These are phyloP conservation scores for Phymorhynchus buccinoides DNA, from an alignment of 1,140 invertebrate genomes.

Conservation along the genomic window DNA sequence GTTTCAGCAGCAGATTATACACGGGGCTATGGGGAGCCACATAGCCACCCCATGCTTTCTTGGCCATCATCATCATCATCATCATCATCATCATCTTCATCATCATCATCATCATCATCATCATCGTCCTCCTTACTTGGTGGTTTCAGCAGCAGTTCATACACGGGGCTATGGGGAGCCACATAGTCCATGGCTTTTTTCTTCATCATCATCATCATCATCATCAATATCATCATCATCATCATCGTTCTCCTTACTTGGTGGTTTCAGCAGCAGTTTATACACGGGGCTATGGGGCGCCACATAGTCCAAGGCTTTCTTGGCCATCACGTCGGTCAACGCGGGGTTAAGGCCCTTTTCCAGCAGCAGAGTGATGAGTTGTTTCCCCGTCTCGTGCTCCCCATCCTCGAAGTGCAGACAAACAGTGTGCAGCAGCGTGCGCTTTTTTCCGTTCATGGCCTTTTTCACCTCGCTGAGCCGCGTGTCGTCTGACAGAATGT, in stretches of 20 bases:
- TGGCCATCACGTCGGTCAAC: conserved; percentile 32
- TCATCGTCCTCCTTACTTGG: too few species aligned
- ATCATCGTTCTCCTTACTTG: background rate
- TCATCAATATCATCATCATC: too few species aligned
- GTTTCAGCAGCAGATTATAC: too few species aligned
- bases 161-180: too few species aligned
- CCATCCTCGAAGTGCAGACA: conserved; percentile 30
- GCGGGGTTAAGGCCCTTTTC: conserved; percentile 35
- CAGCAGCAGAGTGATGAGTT: conserved; percentile 32
- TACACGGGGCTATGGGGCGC: conserved; percentile 24
- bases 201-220: too few species aligned
- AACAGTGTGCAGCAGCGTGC: conserved; percentile 26
- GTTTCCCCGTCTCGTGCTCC: conserved; percentile 12
- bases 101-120: too few species aligned
- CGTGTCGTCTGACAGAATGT: conserved; percentile 19
- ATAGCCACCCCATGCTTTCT: too few species aligned
- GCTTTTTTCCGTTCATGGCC: conserved; percentile 19
- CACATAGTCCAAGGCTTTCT: conserved; percentile 46
- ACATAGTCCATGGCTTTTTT: too few species aligned
- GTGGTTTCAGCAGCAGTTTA: background rate
- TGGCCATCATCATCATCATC: too few species aligned
- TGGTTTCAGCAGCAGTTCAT: too few species aligned
- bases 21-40: too few species aligned
- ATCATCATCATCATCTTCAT: too few species aligned
- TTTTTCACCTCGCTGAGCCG: background rate